These are phyloP conservation scores for Gobio gobio DNA, from an alignment of 2,113 vertebrate species.

Conservation along the genomic window DNA sequence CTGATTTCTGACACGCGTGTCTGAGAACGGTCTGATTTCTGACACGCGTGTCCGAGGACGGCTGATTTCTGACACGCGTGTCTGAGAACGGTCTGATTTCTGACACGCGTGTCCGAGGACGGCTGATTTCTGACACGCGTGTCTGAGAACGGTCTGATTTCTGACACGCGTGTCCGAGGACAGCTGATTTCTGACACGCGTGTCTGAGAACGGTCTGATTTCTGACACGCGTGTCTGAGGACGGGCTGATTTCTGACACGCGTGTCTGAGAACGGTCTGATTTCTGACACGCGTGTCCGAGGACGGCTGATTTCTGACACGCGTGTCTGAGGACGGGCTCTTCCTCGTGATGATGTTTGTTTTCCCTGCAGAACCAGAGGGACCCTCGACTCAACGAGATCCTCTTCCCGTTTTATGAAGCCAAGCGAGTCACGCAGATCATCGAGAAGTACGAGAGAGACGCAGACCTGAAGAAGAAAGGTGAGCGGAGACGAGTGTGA, in stretches of 20 bases:
- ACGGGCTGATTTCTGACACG: too few species aligned
- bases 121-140: too few species aligned
- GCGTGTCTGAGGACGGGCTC: neutral
- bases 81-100: neutral
- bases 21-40: too few species aligned
- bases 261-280: neutral
- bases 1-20: too few species aligned
- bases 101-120: too few species aligned
- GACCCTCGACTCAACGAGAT: slow-evolving; percentile 98
- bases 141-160: too few species aligned
- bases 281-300: neutral
- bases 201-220: too few species aligned
- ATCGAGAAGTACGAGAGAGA: slow-evolving; percentile 95
- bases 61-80: too few species aligned
- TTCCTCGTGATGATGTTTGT: slow-evolving; percentile 12
- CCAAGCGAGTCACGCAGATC: slow-evolving; percentile 95
- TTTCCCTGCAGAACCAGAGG: slow-evolving; percentile 87
- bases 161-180: too few species aligned
- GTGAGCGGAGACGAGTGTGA: slow-evolving; percentile 68
- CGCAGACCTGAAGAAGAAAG: slow-evolving; percentile 90
- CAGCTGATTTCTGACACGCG: too few species aligned
- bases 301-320: neutral
- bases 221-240: too few species aligned
- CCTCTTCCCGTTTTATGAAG: slow-evolving; percentile 97
- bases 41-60: too few species aligned